Evolutionary conservation across 2,797 vertebrate species (phyloP), one percentile per base, ranked within the genome.

Genomic region (Diglossa cyanea): DNA sequence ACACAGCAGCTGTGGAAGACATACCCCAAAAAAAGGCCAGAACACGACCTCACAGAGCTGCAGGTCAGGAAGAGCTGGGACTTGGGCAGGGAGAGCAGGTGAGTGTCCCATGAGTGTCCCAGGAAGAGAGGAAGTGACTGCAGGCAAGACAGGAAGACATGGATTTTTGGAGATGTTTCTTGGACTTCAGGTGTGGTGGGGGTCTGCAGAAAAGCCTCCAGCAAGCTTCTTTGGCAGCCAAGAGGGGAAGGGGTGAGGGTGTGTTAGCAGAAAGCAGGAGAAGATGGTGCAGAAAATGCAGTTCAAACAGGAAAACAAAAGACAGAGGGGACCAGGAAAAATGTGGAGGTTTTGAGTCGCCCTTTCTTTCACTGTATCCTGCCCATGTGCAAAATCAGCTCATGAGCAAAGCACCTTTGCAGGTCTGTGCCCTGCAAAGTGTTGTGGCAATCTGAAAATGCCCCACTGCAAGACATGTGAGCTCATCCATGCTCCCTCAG

Each of bases 1-100:
- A 65, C 2, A 2, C 3, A 1, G 0, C 0, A 5, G 55, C 42
- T 57, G 19, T 66, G 39, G 75, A 76, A 88, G 48, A 31, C 0
- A 0, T 35, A 58, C 9, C 24, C 31, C 18, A 0, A 1, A 30
- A 81, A 77, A 71, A 20, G 33, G 12, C 31, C 2, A 14, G 77
- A 42, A 76, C 85, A 72, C 13, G 54, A 8, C 39, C 20, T 68
- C 11, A 40, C 13, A 21, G 44, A 50, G 47, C 54, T 80, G 18
- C 20, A 50, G 31, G 30, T 53, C 42, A 68, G 7, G 30, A 68
- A 42, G n/a, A 33, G 9, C 19, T 1, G 0, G 17, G 42, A 58
- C 3, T 7, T 33, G 37, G 30, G 68, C 30, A 79, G 44, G 31
- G 47, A 75, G 72, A 60, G 61, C 51, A 58, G 30, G 5, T 31